Percentiles rank a stretch among this genome's conserved stretches.
Conservation (phyloP, 2,888 invertebrate genomes). For the Diplolepis rosae region DNA sequence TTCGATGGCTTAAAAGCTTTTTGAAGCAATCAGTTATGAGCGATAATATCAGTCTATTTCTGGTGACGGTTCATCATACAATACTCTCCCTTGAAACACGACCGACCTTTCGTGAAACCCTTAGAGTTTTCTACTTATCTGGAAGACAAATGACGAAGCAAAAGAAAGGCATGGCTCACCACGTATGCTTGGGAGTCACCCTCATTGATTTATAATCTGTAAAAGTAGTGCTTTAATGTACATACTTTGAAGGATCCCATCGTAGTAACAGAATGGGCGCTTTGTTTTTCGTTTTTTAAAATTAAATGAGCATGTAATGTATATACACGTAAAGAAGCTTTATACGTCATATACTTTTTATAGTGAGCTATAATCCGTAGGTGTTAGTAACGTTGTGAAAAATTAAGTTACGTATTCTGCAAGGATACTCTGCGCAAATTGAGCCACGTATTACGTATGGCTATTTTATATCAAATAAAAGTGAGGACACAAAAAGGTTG, state of each 20-base stretch:
- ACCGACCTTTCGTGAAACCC: background rate
- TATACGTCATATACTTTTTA: background rate
- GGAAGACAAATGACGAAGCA: background rate
- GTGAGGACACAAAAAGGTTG: too few relatives aligned
- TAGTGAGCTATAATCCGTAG: background rate
- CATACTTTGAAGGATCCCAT: background rate
- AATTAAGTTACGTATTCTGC: background rate
- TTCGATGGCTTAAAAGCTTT: background rate
- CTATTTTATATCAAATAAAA: too few relatives aligned
- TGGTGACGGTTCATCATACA: conserved; percentile 1
- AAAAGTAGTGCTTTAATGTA: background rate
- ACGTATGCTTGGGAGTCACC: background rate
- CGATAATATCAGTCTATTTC: conserved; percentile 13
- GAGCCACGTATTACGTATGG: too few relatives aligned
- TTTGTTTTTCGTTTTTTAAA: background rate
- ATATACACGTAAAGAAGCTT: background rate
- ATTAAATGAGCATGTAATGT: background rate
- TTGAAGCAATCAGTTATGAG: background rate
- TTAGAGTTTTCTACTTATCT: conserved; percentile 5
- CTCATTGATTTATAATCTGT: background rate
- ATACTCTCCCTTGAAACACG: background rate
- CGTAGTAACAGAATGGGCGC: background rate
- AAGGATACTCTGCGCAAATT: too few relatives aligned
- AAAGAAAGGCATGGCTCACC: background rate
- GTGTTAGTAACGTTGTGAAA: background rate